Evolutionary conservation across 2,797 vertebrate species (phyloP), one percentile per base, ranked within the genome.

Genomic region (Apogon hyalosoma): DNA sequence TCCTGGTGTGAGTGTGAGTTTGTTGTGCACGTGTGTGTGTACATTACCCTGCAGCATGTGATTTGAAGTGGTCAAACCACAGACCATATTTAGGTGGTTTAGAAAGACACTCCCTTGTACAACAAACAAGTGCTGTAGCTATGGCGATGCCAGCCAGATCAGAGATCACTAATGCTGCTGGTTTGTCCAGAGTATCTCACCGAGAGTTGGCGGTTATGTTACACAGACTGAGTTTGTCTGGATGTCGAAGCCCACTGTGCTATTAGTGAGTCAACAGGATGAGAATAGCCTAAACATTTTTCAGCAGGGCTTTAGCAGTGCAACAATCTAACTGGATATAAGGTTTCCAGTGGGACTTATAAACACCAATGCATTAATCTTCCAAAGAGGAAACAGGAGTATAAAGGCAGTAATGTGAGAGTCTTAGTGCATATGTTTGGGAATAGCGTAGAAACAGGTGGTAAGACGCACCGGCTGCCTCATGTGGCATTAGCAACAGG

Each of bases 361-460:
- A 18, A 64, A 63, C 57, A 80, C 14, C 14, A 21, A 31, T 0
- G 10, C 51, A 21, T 42, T 69, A 48, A 73, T 80, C 62, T 64
- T 55, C 28, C 48, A 63, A 61, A 72, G 52, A 61, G 61, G 74
- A 78, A 83, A 75, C 28, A 18, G 33, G 14, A 74, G 56, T 66
- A 73, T 80, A 41, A 67, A 61, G 39, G 70, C 79, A 63, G 87
- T 83, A 87, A 88, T 62, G 62, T 74, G 87, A 91, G 82, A 80
- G 80, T 51, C 65, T 80, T 56, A 71, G 81, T 47, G 69, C 56
- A 55, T 69, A 58, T 77, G 41, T 76, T 77, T 84, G 41, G 59
- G 88, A 90, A 90, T 75, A 90, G 80, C 72, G 56, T 63, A 36
- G 64, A 87, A 88, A 91, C 91, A 92, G 92, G 88, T 91, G 87